Evolutionary conservation across 2,888 invertebrate genomes (phyloP), one percentile per base, ranked within the genome.

Genomic region (Lomographa bimaculata): DNA sequence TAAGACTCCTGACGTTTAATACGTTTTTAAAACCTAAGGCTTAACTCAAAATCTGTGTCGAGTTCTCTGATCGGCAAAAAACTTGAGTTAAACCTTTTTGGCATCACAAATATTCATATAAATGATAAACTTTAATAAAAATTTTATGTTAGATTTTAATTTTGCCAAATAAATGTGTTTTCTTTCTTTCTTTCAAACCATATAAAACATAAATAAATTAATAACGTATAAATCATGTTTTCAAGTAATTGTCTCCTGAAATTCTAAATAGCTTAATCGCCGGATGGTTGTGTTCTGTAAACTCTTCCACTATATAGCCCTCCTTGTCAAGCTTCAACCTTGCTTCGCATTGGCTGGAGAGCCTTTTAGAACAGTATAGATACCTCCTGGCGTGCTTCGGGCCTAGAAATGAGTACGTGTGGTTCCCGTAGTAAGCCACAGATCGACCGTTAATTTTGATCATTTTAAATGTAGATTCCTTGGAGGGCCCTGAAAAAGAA

Each of bases 301-400:
- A 21, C 20, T 61, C 50, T 2, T 53, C 53, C 0, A 72, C 70
- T 3, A 82, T 38, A 1, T 53, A 21, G 0, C 75, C 73, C 0
- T 49, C 34, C 2, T 52, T 54, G 11, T 76, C 60, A 21, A 83
- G 71, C 1, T 71, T 58, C 0, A 82, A 40, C 19, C 63, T 71
- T 1, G 81, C 79, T 1, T 54, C 49, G 18, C 82, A 82, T 11
- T 65, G 65, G 1, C 47, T 43, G 0, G 67, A 55, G 0, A 44
- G 36, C 28, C 75, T 79, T 44, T 58, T 71, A 16, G 71, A 74
- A 34, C 83, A 83, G 35, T 77, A 68, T 73, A 79, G 76, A 26
- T 83, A 81, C 2, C 79, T 54, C 0, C 28, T 44, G 26, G 76
- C 70, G 25, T 55, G 68, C 0, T 73, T 78, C 0, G 78, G 42